A percentile compares a stretch with the other conserved stretches of the same genome.
Evolutionary conservation across 2,113 vertebrate genomes (phyloP).

Genomic region (Sturnus vulgaris): DNA sequence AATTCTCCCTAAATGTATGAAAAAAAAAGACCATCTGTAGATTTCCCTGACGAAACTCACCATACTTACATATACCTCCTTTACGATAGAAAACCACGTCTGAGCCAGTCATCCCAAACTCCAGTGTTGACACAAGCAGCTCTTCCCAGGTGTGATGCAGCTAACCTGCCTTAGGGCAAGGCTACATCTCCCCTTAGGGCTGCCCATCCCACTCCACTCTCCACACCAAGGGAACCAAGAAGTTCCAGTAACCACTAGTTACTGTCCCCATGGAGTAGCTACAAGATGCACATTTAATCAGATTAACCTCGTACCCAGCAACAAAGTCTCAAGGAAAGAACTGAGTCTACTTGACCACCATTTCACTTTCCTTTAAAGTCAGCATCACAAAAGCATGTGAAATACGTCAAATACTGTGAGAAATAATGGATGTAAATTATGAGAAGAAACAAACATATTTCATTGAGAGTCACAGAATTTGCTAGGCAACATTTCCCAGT

Average conservation of each 20-base stretch:
- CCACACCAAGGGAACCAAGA: neutral
- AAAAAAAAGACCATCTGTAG: neutral
- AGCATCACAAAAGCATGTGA: neutral
- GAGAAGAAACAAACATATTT: conserved; percentile 16
- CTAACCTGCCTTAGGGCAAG: neutral
- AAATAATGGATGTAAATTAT: neutral
- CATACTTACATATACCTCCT: neutral
- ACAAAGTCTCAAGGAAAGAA: neutral
- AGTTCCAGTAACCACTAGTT: neutral
- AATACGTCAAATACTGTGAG: neutral
- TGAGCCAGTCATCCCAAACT: neutral
- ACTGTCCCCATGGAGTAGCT: neutral
- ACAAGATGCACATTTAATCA: neutral
- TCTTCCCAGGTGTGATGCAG: neutral
- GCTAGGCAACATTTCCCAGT: conserved; percentile 25
- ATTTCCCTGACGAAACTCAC: neutral
- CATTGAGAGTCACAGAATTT: conserved; percentile 2
- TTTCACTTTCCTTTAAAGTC: neutral
- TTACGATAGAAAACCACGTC: neutral
- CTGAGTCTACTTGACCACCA: neutral
- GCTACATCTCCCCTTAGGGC: neutral
- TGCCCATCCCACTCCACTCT: neutral
- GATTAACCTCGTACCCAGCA: neutral
- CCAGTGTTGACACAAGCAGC: accelerated
- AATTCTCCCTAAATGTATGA: neutral